A percentile compares a stretch with the other conserved stretches of the same genome.
Evolutionary conservation across 1,140 invertebrate genomes (phyloP).

Genomic region (Bombus difficillimus): DNA sequence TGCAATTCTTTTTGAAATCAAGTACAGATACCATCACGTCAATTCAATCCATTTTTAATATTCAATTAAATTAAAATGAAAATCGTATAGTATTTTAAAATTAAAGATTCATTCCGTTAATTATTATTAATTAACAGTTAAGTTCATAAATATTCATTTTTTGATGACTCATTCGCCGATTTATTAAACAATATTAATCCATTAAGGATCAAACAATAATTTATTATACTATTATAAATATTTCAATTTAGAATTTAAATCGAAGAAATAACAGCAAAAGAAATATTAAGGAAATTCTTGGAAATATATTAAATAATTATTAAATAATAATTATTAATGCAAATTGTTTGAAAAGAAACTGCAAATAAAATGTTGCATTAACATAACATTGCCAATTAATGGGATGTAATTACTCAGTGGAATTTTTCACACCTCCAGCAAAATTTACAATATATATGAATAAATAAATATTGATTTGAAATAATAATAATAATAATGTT

Average conservation of each 20-base stretch:
- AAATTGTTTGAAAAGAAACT: too few relatives aligned
- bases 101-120: neutral
- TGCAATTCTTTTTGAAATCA: neutral
- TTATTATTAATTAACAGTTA: neutral
- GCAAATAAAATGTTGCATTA: too few relatives aligned
- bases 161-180: neutral
- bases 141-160: neutral
- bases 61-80: neutral
- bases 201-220: neutral
- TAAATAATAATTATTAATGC: too few relatives aligned
- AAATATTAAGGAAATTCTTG: too few relatives aligned
- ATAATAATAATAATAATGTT: slow-evolving; percentile 17
- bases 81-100: neutral
- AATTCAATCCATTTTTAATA: neutral
- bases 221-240: too few relatives aligned
- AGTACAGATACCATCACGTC: neutral
- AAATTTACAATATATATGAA: neutral
- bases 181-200: neutral
- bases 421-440: too few relatives aligned
- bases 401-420: too few relatives aligned
- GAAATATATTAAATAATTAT: too few relatives aligned
- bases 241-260: too few relatives aligned
- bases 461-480: neutral
- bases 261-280: too few relatives aligned
- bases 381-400: too few relatives aligned